These are phyloP conservation scores for Wiebesia pumilae DNA, from an alignment of 1,140 invertebrate species.

Conservation along the genomic window DNA sequence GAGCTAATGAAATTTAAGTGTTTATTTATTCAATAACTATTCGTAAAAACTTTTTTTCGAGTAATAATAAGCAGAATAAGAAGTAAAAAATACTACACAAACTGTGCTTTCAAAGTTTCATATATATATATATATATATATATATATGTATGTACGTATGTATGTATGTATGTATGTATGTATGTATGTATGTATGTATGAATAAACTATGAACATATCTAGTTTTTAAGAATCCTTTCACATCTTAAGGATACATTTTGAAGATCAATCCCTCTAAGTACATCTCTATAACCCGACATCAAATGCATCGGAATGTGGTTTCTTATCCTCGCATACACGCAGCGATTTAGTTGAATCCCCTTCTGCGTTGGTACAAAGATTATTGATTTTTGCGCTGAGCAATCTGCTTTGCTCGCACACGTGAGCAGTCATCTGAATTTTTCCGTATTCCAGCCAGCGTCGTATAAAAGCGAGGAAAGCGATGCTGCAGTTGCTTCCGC, in stretches of 20 bases:
- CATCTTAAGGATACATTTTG: neutral
- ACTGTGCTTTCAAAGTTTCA: too few species aligned
- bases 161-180: too few species aligned
- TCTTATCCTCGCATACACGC: neutral
- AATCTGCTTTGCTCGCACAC: conserved; percentile 19
- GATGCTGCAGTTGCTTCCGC: neutral
- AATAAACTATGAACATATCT: too few species aligned
- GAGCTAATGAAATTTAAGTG: too few species aligned
- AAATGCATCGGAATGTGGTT: neutral
- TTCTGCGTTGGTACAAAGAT: conserved; percentile 5
- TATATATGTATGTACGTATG: too few species aligned
- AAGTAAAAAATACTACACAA: too few species aligned
- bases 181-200: too few species aligned
- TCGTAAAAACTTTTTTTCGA: too few species aligned
- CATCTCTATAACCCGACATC: neutral
- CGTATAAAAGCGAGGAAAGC: conserved; percentile 31
- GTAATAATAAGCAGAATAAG: too few species aligned
- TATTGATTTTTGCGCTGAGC: conserved; percentile 35
- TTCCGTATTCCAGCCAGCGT: neutral
- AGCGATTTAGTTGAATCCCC: neutral
- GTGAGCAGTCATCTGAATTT: conserved; percentile 1
- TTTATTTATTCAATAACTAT: too few species aligned
- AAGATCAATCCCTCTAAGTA: neutral
- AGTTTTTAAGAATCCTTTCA: too few species aligned
- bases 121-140: too few species aligned